phyloP scores from a whole-genome alignment of 2,797 vertebrate genomes.

The Coracias cyanogaster region DNA sequence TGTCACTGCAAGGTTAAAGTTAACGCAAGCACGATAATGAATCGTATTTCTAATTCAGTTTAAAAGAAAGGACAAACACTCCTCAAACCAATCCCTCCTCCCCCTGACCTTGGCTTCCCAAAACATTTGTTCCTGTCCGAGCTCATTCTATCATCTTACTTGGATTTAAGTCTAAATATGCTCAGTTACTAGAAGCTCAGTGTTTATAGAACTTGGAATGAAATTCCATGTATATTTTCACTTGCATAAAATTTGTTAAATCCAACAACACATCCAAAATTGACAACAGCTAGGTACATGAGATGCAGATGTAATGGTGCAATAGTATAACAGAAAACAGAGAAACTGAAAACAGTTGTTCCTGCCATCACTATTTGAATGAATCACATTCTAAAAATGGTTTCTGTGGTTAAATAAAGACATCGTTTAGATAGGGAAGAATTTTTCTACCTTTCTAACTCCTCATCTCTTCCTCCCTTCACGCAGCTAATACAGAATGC shows the following conservation, averaged over 20 bases:
- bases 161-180: neutral
- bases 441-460: neutral
- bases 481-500: neutral
- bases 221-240: neutral
- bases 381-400: neutral
- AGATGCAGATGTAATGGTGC: neutral
- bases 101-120: neutral
- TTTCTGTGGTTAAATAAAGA: neutral
- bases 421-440: neutral
- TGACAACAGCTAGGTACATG: neutral
- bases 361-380: neutral
- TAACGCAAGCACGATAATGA: neutral
- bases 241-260: neutral
- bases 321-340: neutral
- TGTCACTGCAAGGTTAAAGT: neutral
- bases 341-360: neutral
- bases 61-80: rapidly evolving
- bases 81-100: neutral
- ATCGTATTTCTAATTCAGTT: neutral
- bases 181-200: neutral
- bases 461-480: neutral
- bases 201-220: neutral
- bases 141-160: neutral
- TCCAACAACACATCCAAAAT: neutral
- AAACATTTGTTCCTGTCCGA: neutral